Evolutionary conservation across 2,888 invertebrate genomes (phyloP).

Genomic region (Exocentrus adspersus): DNA sequence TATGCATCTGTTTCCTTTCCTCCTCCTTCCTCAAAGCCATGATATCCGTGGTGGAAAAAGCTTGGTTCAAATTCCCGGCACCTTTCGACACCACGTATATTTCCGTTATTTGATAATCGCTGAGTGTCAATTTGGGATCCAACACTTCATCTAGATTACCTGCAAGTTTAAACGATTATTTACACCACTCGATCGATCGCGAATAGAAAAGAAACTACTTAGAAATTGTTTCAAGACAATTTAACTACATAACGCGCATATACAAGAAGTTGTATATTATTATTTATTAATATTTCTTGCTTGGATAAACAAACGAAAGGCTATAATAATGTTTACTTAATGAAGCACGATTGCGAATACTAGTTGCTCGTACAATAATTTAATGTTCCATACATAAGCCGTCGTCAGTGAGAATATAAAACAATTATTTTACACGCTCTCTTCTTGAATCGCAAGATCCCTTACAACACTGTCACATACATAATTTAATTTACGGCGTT

Average conservation of each 20-base stretch:
- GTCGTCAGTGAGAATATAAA: slow-evolving; percentile 4
- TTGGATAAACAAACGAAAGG: slow-evolving; percentile 21
- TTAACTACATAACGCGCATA: slow-evolving; percentile 1
- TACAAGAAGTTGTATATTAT: neutral
- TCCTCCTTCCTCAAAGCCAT: slow-evolving; percentile 69
- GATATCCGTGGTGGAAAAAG: slow-evolving; percentile 64
- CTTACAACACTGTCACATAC: neutral
- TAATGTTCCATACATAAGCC: neutral
- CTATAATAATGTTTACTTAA: slow-evolving; percentile 24
- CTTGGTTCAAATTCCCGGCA: slow-evolving; percentile 64
- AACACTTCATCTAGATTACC: slow-evolving; percentile 71
- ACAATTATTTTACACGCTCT: slow-evolving; percentile 7
- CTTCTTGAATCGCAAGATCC: slow-evolving; percentile 1
- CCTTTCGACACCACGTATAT: slow-evolving; percentile 70
- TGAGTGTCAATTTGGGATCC: slow-evolving; percentile 68
- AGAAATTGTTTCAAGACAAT: slow-evolving; percentile 20
- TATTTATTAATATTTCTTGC: slow-evolving; percentile 13
- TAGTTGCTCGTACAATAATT: neutral
- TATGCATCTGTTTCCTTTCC: slow-evolving; percentile 67
- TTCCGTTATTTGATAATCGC: slow-evolving; percentile 74
- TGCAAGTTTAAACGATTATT: slow-evolving; percentile 47
- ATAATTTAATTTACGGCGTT: slow-evolving; percentile 17
- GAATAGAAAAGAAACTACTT: slow-evolving; percentile 16
- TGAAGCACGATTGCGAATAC: slow-evolving; percentile 19
- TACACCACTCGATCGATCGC: neutral